A percentile compares a stretch with the other conserved stretches of the same genome.
phyloP scores from a whole-genome alignment of 2,888 invertebrate genomes.

The Lobophora halterata region DNA sequence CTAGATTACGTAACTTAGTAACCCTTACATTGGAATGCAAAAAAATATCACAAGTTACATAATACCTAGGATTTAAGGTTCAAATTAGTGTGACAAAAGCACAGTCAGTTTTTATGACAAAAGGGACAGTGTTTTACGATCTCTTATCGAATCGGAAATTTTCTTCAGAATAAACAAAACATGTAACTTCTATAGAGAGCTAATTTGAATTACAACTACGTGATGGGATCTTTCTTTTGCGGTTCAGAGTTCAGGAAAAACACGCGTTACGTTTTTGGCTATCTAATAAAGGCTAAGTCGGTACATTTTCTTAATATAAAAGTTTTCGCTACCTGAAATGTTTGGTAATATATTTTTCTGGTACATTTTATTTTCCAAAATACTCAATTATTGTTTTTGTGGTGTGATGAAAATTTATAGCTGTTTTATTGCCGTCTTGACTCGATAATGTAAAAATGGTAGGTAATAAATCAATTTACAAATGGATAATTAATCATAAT shows the following conservation, averaged over 20 bases:
- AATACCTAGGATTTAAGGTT: constrained; percentile 52
- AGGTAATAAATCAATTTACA: too few relatives aligned
- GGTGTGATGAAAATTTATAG: constrained; percentile 1
- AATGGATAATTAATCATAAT: too few relatives aligned
- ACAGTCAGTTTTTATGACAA: constrained; percentile 65
- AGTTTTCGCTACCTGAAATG: constrained; percentile 9
- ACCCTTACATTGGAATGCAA: constrained; percentile 70
- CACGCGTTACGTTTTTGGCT: constrained; percentile 8
- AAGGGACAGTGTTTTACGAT: constrained; percentile 71
- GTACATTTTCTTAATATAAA: constrained; percentile 10
- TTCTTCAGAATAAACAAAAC: constrained; percentile 59
- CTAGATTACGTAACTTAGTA: constrained; percentile 71
- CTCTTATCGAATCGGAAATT: constrained; percentile 70
- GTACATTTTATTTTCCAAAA: constrained; percentile 1
- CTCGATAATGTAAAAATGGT: too few relatives aligned
- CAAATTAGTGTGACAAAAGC: constrained; percentile 55
- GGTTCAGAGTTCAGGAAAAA: constrained; percentile 17
- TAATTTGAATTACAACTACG: constrained; percentile 57
- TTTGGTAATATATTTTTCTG: constrained; percentile 1
- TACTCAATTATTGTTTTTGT: not conserved
- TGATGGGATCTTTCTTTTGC: constrained; percentile 41
- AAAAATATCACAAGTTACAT: constrained; percentile 53
- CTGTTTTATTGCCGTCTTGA: too few relatives aligned
- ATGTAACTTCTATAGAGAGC: constrained; percentile 52
- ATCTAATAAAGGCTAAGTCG: constrained; percentile 10